Percentiles rank a stretch among this genome's conserved stretches.
phyloP scores from a whole-genome alignment of 2,888 invertebrate genomes.

The Rotaria sp. region DNA sequence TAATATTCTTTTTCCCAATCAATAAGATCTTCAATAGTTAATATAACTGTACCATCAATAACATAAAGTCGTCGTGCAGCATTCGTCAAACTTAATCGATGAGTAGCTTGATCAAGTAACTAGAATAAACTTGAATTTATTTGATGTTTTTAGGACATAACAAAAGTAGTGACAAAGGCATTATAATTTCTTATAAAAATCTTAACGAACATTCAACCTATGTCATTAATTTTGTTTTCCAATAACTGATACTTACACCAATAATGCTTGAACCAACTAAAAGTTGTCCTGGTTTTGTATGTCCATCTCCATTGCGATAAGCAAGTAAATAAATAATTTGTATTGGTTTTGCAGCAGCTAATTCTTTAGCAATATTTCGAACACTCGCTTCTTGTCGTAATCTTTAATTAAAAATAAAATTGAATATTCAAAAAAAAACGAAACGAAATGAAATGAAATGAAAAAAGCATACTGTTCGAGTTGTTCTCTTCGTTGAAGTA shows the following conservation, averaged over 20 bases:
- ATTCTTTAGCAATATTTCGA: constrained; percentile 49
- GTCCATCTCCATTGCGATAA: constrained; percentile 54
- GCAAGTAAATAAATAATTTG: constrained; percentile 51
- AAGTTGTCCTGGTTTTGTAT: constrained; percentile 49
- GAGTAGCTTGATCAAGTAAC: constrained; percentile 51
- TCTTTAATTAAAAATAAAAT: constrained; percentile 42
- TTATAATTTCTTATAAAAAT: too few relatives aligned
- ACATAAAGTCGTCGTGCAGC: constrained; percentile 51
- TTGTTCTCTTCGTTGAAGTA: constrained; percentile 49
- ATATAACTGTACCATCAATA: constrained; percentile 49
- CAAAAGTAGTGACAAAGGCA: too few relatives aligned
- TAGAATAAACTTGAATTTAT: constrained; percentile 41
- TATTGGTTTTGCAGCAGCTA: constrained; percentile 49
- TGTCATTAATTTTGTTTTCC: not conserved
- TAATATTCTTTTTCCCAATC: constrained; percentile 45
- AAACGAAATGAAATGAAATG: too few relatives aligned
- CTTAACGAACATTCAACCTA: too few relatives aligned
- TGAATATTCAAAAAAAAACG: too few relatives aligned
- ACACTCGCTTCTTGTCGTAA: constrained; percentile 47
- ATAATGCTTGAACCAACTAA: constrained; percentile 52
- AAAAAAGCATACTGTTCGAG: not conserved
- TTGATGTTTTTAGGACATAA: too few relatives aligned
- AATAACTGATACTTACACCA: constrained; percentile 47
- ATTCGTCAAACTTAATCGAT: constrained; percentile 47
- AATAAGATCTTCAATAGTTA: constrained; percentile 51